phyloP scores from a whole-genome alignment of 1,140 invertebrate genomes.

The Brachionus sp. region DNA sequence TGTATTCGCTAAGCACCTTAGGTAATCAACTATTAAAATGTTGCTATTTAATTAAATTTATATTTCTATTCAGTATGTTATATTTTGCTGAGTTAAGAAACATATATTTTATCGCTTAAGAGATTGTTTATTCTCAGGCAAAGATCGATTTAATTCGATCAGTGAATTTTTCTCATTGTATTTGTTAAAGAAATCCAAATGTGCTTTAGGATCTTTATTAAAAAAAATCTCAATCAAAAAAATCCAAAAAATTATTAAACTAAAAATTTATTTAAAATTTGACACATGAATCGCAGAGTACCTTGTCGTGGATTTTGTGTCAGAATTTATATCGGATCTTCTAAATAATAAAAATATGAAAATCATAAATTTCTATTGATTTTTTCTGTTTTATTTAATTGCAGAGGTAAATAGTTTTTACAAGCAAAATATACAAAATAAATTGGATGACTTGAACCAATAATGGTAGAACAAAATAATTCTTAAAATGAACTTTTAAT shows the following conservation, averaged over 20 bases:
- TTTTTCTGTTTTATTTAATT: not conserved
- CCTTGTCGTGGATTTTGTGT: not conserved
- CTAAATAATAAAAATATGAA: not conserved
- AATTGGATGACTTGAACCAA: not conserved
- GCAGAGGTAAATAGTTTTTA: not conserved
- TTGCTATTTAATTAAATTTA: conserved; percentile 12
- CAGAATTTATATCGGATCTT: not conserved
- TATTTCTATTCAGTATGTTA: not conserved
- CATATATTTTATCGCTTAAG: not conserved
- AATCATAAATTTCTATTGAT: not conserved
- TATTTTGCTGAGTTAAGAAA: not conserved
- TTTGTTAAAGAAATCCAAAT: conserved; percentile 4
- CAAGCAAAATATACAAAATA: not conserved
- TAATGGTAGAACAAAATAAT: not conserved
- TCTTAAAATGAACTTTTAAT: not conserved
- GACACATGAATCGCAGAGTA: not conserved
- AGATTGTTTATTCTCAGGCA: not conserved
- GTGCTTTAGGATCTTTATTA: not conserved
- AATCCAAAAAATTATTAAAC: not conserved
- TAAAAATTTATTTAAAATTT: not conserved
- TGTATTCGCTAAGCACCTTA: not conserved
- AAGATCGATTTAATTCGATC: not conserved
- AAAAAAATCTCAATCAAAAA: not conserved
- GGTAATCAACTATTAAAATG: conserved; percentile 2
- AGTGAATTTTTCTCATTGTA: not conserved